Evolutionary conservation across 2,113 vertebrate genomes (phyloP), one percentile per base, ranked within the genome.

Genomic region (Danionella cerebrum): DNA sequence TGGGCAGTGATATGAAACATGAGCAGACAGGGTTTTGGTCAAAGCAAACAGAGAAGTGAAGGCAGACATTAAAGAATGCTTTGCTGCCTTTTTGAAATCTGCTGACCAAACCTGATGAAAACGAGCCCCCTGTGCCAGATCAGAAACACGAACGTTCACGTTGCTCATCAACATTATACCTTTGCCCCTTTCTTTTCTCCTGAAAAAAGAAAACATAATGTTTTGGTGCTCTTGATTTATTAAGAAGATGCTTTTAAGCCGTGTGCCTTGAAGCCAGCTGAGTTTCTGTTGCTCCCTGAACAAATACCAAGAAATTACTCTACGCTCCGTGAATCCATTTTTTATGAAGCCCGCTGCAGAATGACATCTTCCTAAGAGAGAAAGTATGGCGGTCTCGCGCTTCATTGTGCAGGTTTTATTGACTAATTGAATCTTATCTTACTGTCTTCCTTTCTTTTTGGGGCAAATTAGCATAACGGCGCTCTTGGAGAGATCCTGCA

Each of bases 131-230:
- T 6, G 70, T 22, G 35, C 53, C 54, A 47, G 31, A 18, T 53
- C 13, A 1, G 36, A 41, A 19, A 27, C 47, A 14, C 31, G n/a
- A 18, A 14, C 13, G 14, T 47, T 21, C 31, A 6, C n/a, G n/a
- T n/a, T n/a, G n/a, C n/a, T n/a, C n/a, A n/a, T 82, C 79, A 72
- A 71, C 68, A 60, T 84, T 83, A 84, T 86, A 79, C 74, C 60
- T 80, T 76, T 81, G n/a, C n/a, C n/a, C n/a, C n/a, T n/a, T n/a
- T n/a, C n/a, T n/a, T n/a, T n/a, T 9, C 41, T 36, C 74, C 53
- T 54, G 13, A 19, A 65, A 70, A 69, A 57, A 69, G 54, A 55
- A 68, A 18, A 19, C 57, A 18, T 38, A 48, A 52, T 29, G 58
- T 41, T 21, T 45, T 41, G 21, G 58, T 44, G 58, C 39, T 44